A percentile compares a stretch with the other conserved stretches of the same genome.
phyloP scores from a whole-genome alignment of 2,797 vertebrate species.

The Pseudochirops cupreus region DNA sequence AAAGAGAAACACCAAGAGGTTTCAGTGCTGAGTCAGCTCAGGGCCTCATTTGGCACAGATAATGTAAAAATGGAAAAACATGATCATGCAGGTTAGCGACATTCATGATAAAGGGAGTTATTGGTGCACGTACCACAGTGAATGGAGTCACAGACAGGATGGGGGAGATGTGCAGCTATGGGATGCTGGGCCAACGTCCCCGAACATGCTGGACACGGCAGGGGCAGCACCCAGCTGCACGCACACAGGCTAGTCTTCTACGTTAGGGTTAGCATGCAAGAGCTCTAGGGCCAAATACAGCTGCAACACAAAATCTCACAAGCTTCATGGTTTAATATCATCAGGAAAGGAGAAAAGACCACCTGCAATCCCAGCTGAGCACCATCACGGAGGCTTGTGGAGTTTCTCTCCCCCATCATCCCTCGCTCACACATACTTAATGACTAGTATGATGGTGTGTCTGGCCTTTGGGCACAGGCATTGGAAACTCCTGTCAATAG shows the following conservation, averaged over 20 bases:
- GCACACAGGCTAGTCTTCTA: constrained; percentile 92
- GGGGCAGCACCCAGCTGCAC: constrained; percentile 88
- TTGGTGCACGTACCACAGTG: constrained; percentile 90
- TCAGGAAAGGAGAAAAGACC: constrained; percentile 32
- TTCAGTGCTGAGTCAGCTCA: not conserved
- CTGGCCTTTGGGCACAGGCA: not conserved
- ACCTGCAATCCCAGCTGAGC: not conserved
- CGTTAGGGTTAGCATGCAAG: constrained; percentile 88
- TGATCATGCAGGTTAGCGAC: constrained; percentile 75
- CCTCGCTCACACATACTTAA: not conserved
- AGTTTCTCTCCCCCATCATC: not conserved
- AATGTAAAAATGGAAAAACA: not conserved
- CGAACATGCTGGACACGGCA: constrained; percentile 84
- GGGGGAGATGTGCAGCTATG: constrained; percentile 86
- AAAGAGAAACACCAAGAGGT: constrained; percentile 59
- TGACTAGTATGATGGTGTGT: accelerated
- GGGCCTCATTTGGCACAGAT: accelerated
- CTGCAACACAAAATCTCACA: constrained; percentile 93
- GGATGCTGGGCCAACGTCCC: constrained; percentile 81
- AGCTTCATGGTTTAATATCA: constrained; percentile 76
- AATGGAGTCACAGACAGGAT: constrained; percentile 87
- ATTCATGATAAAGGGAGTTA: constrained; percentile 72
- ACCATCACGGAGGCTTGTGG: accelerated
- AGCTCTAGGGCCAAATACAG: constrained; percentile 84
- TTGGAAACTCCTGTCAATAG: not conserved